phyloP scores from a whole-genome alignment of 2,113 vertebrate species.

The rabbit (Oryctolagus cuniculus) region mOryCun1.1 NC_091443.1:20871501-20872000 shows the following conservation, averaged over 20 bases:
- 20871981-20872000: background rate
- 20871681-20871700: background rate
- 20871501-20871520: too few relatives aligned
- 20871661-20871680: background rate
- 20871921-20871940: slow-evolving; percentile 12
- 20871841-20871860: background rate
- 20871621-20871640: background rate
- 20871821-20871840: background rate
- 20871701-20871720: background rate
- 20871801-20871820: background rate
- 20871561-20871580: background rate
- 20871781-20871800: background rate
- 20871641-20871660: background rate
- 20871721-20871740: background rate
- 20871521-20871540: background rate
- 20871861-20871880: background rate
- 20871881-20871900: background rate
- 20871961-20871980: background rate
- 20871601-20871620: background rate
- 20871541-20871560: background rate
- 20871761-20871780: background rate
- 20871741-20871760: background rate
- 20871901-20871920: background rate
- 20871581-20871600: background rate
- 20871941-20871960: background rate